These are phyloP conservation scores for Drosophila pallidifrons DNA, from an alignment of 1,140 invertebrate genomes.

Conservation along the genomic window DNA sequence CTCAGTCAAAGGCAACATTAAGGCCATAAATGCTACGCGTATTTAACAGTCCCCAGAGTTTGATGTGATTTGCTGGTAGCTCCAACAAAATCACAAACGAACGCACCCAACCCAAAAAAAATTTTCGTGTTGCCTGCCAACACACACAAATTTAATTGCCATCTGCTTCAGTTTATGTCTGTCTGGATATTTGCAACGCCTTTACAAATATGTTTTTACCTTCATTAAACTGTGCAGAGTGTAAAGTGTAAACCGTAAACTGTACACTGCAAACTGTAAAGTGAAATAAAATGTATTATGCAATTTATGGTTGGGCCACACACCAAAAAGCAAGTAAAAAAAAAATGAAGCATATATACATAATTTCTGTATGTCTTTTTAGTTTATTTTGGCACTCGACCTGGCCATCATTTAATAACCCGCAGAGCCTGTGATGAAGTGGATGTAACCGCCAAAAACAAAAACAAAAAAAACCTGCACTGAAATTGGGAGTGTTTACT, in stretches of 20 bases:
- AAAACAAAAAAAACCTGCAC: constrained; percentile 10
- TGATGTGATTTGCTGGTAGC: constrained; percentile 42
- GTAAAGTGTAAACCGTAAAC: background rate
- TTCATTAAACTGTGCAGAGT: constrained; percentile 23
- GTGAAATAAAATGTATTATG: constrained; percentile 58
- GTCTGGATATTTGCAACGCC: constrained; percentile 22
- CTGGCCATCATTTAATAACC: constrained; percentile 18
- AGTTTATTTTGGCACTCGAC: constrained; percentile 17
- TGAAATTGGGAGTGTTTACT: constrained; percentile 31
- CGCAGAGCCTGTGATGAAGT: constrained; percentile 42
- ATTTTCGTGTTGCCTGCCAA: constrained; percentile 45
- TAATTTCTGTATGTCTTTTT: constrained; percentile 37
- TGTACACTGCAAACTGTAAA: constrained; percentile 11
- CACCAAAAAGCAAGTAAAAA: background rate
- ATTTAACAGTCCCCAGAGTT: constrained; percentile 27
- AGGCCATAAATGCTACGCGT: constrained; percentile 24
- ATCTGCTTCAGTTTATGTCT: constrained; percentile 28
- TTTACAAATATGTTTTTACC: constrained; percentile 43
- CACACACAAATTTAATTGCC: constrained; percentile 50
- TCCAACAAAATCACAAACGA: constrained; percentile 11
- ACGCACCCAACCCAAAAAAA: constrained; percentile 34
- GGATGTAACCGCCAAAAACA: constrained; percentile 16
- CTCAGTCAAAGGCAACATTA: constrained; percentile 38
- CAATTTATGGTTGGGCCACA: constrained; percentile 57
- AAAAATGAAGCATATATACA: background rate